A percentile compares a stretch with the other conserved stretches of the same genome.
These are phyloP conservation scores for Botrylloides violaceus DNA, from an alignment of 23 tunicate species.

Conservation along the genomic window DNA sequence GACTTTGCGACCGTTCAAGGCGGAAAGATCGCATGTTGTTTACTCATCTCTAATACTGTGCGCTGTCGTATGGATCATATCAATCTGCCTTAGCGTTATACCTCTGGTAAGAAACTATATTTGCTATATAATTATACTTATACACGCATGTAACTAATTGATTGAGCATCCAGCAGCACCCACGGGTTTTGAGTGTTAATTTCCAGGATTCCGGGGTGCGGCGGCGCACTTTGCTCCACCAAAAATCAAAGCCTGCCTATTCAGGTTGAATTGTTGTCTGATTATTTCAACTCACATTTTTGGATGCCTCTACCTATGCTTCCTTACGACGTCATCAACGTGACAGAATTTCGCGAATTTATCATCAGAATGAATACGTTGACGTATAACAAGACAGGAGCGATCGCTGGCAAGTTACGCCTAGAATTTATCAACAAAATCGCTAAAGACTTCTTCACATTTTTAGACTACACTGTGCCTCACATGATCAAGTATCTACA, in stretches of 20 bases:
- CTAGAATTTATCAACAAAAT: not conserved
- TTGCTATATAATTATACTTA: not conserved
- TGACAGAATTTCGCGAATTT: conserved; percentile 28
- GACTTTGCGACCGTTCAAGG: conserved; percentile 74
- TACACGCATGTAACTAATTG: not conserved
- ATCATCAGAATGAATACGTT: conserved; percentile 31
- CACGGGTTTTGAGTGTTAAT: no score
- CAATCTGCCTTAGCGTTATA: conserved; percentile 29
- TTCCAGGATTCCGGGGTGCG: no score
- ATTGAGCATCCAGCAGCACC: no score
- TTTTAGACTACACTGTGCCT: conserved; percentile 45
- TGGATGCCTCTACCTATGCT: conserved; percentile 69
- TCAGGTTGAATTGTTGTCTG: conserved; percentile 36
- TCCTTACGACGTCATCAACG: conserved; percentile 25
- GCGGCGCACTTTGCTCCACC: not conserved
- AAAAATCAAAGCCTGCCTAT: no score
- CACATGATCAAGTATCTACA: conserved; percentile 45
- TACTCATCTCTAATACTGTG: conserved; percentile 35
- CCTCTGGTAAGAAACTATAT: conserved; percentile 63
- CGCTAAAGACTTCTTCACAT: not conserved
- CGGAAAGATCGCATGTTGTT: conserved; percentile 54
- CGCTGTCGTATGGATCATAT: conserved; percentile 33
- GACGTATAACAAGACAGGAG: conserved; percentile 1
- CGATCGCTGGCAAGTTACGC: not conserved
- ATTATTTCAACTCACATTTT: conserved; percentile 42